Percentiles rank a stretch among this genome's conserved stretches.
Conservation (phyloP, 30 jellyfish, hydroid and myxozoan genomes). For the Mastigias papua region DNA sequence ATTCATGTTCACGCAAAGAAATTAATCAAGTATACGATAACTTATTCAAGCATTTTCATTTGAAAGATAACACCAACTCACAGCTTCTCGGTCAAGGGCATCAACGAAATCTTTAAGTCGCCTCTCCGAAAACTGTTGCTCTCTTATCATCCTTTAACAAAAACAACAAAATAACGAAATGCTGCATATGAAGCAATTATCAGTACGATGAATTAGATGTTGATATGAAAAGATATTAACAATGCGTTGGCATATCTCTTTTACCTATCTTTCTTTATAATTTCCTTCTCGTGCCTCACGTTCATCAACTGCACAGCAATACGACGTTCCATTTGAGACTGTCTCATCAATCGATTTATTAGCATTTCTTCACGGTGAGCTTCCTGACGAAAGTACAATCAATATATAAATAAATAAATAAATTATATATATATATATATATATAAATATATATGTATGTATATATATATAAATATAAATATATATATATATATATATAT, state of each 20-base stretch:
- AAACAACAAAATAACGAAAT: background rate
- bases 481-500: too few relatives aligned
- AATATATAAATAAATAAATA: too few relatives aligned
- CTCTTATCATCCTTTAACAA: constrained; percentile 69
- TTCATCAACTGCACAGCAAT: constrained; percentile 96
- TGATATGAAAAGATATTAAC: too few relatives aligned
- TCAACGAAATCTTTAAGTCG: constrained; percentile 88
- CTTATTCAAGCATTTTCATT: too few relatives aligned
- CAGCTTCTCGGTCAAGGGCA: constrained; percentile 97
- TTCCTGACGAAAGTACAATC: constrained; percentile 56
- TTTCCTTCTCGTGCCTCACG: constrained; percentile 91
- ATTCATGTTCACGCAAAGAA: too few relatives aligned
- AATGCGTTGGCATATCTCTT: background rate
- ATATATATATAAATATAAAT: too few relatives aligned
- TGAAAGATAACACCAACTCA: constrained; percentile 32
- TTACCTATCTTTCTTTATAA: constrained; percentile 88
- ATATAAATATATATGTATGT: too few relatives aligned
- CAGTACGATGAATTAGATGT: too few relatives aligned
- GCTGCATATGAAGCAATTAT: too few relatives aligned
- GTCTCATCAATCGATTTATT: constrained; percentile 87
- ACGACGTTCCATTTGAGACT: constrained; percentile 95
- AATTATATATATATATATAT: too few relatives aligned
- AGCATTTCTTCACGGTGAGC: constrained; percentile 91
- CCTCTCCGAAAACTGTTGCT: constrained; percentile 88
- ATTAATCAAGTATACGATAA: too few relatives aligned